Evolutionary conservation across 2,113 vertebrate genomes (phyloP), one percentile per base, ranked within the genome.

Genomic region (Catharus fuscescens): DNA sequence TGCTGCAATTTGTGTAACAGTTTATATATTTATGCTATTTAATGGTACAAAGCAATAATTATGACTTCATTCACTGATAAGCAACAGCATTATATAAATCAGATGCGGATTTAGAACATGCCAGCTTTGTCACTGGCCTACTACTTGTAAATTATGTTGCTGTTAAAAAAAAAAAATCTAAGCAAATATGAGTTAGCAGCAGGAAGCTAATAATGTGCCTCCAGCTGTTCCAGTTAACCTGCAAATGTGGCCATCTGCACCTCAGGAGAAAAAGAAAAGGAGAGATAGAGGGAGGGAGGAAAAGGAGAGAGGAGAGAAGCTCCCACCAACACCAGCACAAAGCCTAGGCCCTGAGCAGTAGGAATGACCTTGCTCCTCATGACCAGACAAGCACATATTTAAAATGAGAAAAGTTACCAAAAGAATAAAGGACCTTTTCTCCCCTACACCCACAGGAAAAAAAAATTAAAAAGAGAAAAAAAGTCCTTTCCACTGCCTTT

Each of bases 191-290:
- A 99, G 98, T 98, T 98, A 99, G 98, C 99, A 99, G 99, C 99
- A 98, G 98, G 99, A 98, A 97, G 98, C 99, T 99, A 99, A 99
- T 99, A 99, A 99, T 99, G 98, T 98, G 98, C 98, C 98, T 99
- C 99, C 99, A 99, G 99, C 99, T 99, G 99, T 99, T 99, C 98
- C 98, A 98, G 99, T 99, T 99, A 99, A 99, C 99, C 99, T 99
- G 99, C 99, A 99, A 99, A 99, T 99, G 98, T 99, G 99, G 98
- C 99, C 99, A 99, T 99, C 99, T 99, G 99, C 99, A 99, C 99
- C 99, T 99, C 98, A 97, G 98, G 98, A 99, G 98, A 98, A 96
- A 96, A 97, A 95, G 96, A 97, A 97, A 98, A 98, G 97, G 94
- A 96, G 94, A 97, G 96, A 96, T 93, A 96, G 94, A 94, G 95